Conservation (phyloP, 2,113 vertebrate genomes). For the Hipposideros armiger region DNA sequence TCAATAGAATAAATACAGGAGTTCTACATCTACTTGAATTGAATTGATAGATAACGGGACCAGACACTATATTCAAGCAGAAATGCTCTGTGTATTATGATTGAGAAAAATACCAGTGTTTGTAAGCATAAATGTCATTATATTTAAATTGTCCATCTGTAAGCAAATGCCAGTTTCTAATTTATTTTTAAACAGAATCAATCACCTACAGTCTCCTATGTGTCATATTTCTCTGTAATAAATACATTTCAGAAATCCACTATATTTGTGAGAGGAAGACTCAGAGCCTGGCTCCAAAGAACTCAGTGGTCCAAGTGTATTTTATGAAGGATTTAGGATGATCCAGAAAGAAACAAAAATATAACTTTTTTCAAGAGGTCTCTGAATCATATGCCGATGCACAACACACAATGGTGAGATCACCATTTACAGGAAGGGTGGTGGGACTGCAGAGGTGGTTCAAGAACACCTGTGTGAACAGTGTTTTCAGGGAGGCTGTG, state of each 20-base stretch:
- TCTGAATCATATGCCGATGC: background rate
- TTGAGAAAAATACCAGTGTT: background rate
- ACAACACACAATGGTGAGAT: background rate
- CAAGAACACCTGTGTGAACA: background rate
- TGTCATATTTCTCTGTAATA: background rate
- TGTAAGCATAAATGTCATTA: background rate
- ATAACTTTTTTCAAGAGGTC: background rate
- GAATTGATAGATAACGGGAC: background rate
- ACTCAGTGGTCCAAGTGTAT: background rate
- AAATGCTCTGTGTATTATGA: background rate
- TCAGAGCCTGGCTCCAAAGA: background rate
- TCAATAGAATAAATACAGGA: conserved; percentile 46
- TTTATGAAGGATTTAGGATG: background rate
- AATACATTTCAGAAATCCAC: background rate
- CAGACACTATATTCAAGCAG: background rate
- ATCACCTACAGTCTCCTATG: background rate
- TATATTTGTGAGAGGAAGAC: background rate
- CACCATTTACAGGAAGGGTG: background rate
- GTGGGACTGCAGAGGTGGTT: rapidly evolving
- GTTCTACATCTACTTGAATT: background rate
- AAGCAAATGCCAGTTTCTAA: background rate
- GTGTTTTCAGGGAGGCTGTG: too few species aligned
- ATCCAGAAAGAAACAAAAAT: background rate
- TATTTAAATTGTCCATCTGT: background rate
- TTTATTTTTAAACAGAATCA: background rate